Evolutionary conservation across 1,140 invertebrate genomes (phyloP).

Genomic region (Trigoniulus corallinus): DNA sequence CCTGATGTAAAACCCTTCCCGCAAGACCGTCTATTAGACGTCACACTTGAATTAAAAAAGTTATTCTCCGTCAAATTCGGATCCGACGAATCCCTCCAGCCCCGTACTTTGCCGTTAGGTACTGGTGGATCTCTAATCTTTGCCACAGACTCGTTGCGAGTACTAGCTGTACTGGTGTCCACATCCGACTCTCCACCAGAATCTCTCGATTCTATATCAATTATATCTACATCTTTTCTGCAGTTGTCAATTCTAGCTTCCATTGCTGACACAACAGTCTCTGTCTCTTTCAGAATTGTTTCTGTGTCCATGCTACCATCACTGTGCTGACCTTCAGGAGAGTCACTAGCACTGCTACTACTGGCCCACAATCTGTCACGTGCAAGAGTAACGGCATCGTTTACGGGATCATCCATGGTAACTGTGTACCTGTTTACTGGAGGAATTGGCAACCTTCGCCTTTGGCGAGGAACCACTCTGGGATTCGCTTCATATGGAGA

Average conservation of each 20-base stretch:
- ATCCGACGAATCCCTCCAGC: too few species aligned
- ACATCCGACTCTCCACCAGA: conserved; percentile 21
- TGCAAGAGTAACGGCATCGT: conserved; percentile 23
- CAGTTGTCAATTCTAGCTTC: conserved; percentile 25
- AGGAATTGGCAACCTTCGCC: conserved; percentile 23
- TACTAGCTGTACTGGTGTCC: conserved; percentile 18
- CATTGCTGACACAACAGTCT: conserved; percentile 34
- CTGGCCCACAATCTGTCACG: neutral
- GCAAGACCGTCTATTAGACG: neutral
- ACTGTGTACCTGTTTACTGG: too few species aligned
- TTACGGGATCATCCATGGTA: conserved; percentile 24
- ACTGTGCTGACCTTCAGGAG: neutral
- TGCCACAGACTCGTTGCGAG: conserved; percentile 6
- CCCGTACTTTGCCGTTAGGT: neutral
- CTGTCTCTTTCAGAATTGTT: conserved; percentile 32
- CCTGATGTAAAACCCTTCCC: conserved; percentile 1
- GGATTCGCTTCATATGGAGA: too few species aligned
- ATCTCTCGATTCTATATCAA: conserved; percentile 16
- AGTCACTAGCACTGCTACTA: neutral
- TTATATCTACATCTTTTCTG: conserved; percentile 13
- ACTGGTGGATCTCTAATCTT: neutral
- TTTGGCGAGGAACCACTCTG: conserved; percentile 23
- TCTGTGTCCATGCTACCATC: conserved; percentile 29
- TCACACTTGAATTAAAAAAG: neutral
- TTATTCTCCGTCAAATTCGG: neutral